Evolutionary conservation across 1,140 invertebrate genomes (phyloP), one percentile per base, ranked within the genome.

Genomic region (Drosophila nigrodunni): DNA sequence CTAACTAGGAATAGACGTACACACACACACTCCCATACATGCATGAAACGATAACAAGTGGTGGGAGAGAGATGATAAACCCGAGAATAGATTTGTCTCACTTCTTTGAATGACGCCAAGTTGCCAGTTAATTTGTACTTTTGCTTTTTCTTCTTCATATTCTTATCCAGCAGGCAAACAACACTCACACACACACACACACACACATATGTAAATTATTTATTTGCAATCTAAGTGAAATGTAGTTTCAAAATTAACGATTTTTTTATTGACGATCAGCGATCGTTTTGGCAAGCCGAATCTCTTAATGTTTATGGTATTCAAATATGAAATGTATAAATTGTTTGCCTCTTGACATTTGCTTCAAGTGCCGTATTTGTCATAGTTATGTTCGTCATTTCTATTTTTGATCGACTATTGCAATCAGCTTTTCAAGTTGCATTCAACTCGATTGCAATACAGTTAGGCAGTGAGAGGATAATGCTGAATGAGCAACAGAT

Each of bases 371-470:
- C 10, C 21, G 30, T n/a, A 39, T 54, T 54, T 11, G 50, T n/a
- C 59, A 49, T n/a, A 41, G 18, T 57, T 55, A 6, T 7, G 54
- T 21, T 82, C 78, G 76, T 86, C 78, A 86, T 86, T 82, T 87
- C 82, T 86, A 86, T 87, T 87, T 87, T 73, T 54, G 61, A 80
- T 66, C 57, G 43, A 52, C 68, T 66, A 77, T 66, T 54, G 41
- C 64, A 66, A 60, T 68, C 55, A 54, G 11, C 25, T 64, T 61
- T 67, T 50, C 10, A 15, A 49, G 44, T 55, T 70, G 65, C 72
- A 60, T 52, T 50, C 62, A 58, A 67, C n/a, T 65, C 7, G 7
- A 30, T 58, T 43, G 34, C n/a, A 57, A 49, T 18, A 8, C 30
- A 62, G 44, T 11, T n/a, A 34, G 35, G 13, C 7, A 7, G 15